Evolutionary conservation across 2,113 vertebrate genomes (phyloP).

Genomic region (Maccullochella peelii): DNA sequence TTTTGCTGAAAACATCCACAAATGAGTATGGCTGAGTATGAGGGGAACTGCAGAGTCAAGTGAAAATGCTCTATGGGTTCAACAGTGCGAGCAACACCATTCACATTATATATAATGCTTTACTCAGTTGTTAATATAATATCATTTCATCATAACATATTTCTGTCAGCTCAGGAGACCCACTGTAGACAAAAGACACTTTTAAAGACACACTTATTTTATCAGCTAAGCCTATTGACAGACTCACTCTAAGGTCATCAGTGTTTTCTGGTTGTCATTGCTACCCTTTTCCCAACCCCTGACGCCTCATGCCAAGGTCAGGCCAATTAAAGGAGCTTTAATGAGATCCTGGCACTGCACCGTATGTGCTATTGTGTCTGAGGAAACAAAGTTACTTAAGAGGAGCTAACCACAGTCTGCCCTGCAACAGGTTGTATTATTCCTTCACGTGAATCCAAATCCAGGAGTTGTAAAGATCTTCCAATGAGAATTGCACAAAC

Average conservation of each 20-base stretch:
- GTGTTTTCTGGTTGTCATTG: conserved; percentile 22
- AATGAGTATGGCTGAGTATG: not conserved
- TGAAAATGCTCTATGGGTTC: not conserved
- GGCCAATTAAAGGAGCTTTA: conserved; percentile 50
- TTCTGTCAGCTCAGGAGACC: not conserved
- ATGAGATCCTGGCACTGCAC: conserved; percentile 31
- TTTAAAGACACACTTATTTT: too few relatives aligned
- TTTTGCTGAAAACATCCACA: not conserved
- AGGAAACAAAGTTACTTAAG: conserved; percentile 23
- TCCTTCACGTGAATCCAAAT: not conserved
- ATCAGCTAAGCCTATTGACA: conserved; percentile 38
- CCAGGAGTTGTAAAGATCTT: not conserved
- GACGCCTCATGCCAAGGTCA: conserved; percentile 1
- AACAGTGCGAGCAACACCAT: not conserved
- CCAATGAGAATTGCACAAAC: not conserved
- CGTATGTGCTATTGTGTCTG: not conserved
- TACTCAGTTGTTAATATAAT: not conserved
- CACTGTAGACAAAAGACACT: not conserved
- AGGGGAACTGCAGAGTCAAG: not conserved
- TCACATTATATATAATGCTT: not conserved
- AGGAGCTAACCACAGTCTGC: conserved; percentile 26
- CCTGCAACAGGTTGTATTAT: conserved; percentile 36
- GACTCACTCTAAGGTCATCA: conserved; percentile 11
- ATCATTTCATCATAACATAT: too few relatives aligned
- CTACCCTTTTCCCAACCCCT: not conserved